These are phyloP conservation scores for Oryctolagus cuniculus DNA, from an alignment of 2,113 vertebrate genomes.

Conservation along the genomic window mOryCun1.1 NC_091436.1:20507001-20507500, in stretches of 20 bases:
- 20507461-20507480: too few species aligned
- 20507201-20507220: neutral
- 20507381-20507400: neutral
- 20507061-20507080: neutral
- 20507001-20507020: neutral
- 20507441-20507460: neutral
- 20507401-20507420: neutral
- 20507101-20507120: neutral
- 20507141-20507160: neutral
- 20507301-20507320: too few species aligned
- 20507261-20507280: neutral
- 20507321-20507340: neutral
- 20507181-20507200: neutral
- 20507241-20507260: accelerated
- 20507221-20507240: too few species aligned
- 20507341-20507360: neutral
- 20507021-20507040: neutral
- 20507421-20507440: too few species aligned
- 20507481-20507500: neutral
- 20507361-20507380: neutral
- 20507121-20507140: neutral
- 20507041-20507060: neutral
- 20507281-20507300: neutral
- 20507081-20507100: neutral
- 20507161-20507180: neutral